Evolutionary conservation across 1,140 invertebrate genomes (phyloP).

Genomic region (Diplogasteroides magnus): DNA sequence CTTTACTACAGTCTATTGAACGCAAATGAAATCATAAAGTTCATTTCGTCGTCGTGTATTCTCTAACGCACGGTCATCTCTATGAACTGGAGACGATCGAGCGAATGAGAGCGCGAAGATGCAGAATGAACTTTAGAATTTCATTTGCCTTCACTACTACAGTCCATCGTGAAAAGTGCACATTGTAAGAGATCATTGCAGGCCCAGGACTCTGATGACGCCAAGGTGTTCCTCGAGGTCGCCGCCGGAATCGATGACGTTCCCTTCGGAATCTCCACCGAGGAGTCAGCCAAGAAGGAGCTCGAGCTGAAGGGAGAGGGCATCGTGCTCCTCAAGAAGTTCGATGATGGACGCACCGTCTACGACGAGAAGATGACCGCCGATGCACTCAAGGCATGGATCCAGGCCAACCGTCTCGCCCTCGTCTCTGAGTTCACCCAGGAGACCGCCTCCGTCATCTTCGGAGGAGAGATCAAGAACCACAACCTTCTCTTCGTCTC

Average conservation of each 20-base stretch:
- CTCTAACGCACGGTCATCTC: no score
- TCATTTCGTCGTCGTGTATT: background rate
- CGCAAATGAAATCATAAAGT: background rate
- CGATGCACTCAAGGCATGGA: constrained; percentile 74
- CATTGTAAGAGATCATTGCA: no score
- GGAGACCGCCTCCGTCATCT: constrained; percentile 92
- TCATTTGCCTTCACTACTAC: no score
- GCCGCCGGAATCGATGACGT: constrained; percentile 78
- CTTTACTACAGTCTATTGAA: background rate
- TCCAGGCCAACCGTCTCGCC: constrained; percentile 78
- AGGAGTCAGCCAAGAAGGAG: constrained; percentile 68
- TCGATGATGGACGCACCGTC: constrained; percentile 82
- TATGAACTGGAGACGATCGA: no score
- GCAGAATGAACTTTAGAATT: no score
- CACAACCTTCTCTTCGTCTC: constrained; percentile 91
- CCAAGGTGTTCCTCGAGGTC: constrained; percentile 76
- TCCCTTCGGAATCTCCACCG: constrained; percentile 77
- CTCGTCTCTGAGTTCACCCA: constrained; percentile 95
- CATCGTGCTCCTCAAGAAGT: constrained; percentile 85
- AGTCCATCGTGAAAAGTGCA: background rate
- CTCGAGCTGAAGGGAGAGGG: constrained; percentile 70
- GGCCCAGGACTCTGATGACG: constrained; percentile 70
- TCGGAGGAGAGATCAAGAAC: constrained; percentile 91
- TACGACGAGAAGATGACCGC: constrained; percentile 70
- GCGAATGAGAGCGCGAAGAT: no score